phyloP scores from a whole-genome alignment of 2,888 invertebrate genomes.

The Hypselothyrea guttata region DNA sequence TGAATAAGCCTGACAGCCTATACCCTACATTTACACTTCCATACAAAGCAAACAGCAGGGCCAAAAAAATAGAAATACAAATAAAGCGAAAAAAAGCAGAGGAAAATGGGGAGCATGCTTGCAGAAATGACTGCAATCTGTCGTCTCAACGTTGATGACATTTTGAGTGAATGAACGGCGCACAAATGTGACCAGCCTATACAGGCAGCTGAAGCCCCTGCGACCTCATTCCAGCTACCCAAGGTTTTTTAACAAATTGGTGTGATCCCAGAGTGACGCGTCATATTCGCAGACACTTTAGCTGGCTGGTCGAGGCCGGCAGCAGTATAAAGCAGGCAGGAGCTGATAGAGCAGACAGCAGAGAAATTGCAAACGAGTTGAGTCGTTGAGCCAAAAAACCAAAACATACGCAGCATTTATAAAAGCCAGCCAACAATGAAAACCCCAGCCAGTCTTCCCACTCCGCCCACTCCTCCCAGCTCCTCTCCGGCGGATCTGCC shows the following conservation, averaged over 20 bases:
- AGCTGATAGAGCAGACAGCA: conserved; percentile 70
- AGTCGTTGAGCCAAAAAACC: conserved; percentile 77
- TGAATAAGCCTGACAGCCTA: conserved; percentile 1
- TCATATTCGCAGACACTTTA: conserved; percentile 76
- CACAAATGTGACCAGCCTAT: conserved; percentile 67
- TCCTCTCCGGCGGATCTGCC: not conserved
- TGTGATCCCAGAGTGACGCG: conserved; percentile 77
- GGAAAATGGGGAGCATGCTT: conserved; percentile 29
- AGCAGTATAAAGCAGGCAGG: conserved; percentile 23
- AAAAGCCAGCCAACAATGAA: conserved; percentile 73
- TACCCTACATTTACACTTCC: conserved; percentile 29
- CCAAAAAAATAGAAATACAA: conserved; percentile 41
- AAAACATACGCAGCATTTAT: conserved; percentile 77
- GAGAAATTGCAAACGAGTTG: conserved; percentile 77
- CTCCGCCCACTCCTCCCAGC: not conserved
- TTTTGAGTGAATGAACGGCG: conserved; percentile 77
- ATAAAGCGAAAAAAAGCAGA: conserved; percentile 4
- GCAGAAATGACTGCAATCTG: conserved; percentile 77
- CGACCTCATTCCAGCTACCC: conserved; percentile 1
- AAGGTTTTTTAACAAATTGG: conserved; percentile 76
- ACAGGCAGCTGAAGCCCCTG: conserved; percentile 19
- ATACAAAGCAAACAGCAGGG: conserved; percentile 33
- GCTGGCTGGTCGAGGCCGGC: conserved; percentile 44
- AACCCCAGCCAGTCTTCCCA: conserved; percentile 8
- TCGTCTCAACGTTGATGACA: conserved; percentile 77